A percentile compares a stretch with the other conserved stretches of the same genome.
These are phyloP conservation scores for Solen grandis DNA, from an alignment of 1,140 invertebrate species.

Conservation along the genomic window DNA sequence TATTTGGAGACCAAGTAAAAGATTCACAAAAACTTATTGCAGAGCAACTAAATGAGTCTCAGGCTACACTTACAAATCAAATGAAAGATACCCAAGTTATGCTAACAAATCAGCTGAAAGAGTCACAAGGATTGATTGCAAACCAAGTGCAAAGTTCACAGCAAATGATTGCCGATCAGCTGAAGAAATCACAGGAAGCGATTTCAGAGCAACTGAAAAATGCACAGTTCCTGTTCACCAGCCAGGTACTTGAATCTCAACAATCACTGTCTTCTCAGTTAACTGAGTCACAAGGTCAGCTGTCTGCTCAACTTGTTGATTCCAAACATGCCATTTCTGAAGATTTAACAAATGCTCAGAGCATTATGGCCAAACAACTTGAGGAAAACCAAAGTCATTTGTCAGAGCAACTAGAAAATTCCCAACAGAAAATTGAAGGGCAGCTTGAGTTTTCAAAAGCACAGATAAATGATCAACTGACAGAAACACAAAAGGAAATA, in stretches of 20 bases:
- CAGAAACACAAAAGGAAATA: conserved; percentile 47
- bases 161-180: conserved; percentile 46
- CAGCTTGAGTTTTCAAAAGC: conserved; percentile 30
- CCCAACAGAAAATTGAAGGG: conserved; percentile 31
- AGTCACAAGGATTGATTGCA: conserved; percentile 46
- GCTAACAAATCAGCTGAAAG: conserved; percentile 49
- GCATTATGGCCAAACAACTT: conserved; percentile 27
- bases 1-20: conserved; percentile 49
- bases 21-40: conserved; percentile 49
- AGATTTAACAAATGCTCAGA: conserved; percentile 30
- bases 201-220: conserved; percentile 35
- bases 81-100: conserved; percentile 44
- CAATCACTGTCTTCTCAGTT: conserved; percentile 7
- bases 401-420: conserved; percentile 10
- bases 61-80: conserved; percentile 41
- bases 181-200: conserved; percentile 49
- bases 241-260: conserved; percentile 17
- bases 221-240: conserved; percentile 24
- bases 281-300: conserved; percentile 22
- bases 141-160: conserved; percentile 46
- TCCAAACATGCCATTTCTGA: conserved; percentile 22
- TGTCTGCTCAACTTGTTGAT: conserved; percentile 22
- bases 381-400: conserved; percentile 25
- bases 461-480: conserved; percentile 44
- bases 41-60: conserved; percentile 46